These are phyloP conservation scores for Cairina moschata DNA, from an alignment of 2,113 vertebrate species.

Conservation along the genomic window DNA sequence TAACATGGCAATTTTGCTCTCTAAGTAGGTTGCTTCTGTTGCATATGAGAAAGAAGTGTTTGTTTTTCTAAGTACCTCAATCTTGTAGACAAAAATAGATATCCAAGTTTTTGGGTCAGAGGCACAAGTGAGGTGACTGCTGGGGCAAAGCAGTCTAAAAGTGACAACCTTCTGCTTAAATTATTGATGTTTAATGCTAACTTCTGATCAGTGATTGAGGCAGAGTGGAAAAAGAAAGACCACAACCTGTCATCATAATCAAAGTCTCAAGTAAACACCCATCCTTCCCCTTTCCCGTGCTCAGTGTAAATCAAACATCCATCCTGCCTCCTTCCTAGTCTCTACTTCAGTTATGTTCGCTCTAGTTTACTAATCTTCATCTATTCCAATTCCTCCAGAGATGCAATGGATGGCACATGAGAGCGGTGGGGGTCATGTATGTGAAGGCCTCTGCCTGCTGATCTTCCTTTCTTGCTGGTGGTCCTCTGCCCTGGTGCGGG, in stretches of 20 bases:
- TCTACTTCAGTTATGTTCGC: neutral
- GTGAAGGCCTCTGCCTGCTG: neutral
- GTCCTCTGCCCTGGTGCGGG: neutral
- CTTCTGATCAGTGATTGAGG: neutral
- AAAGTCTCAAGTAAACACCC: neutral
- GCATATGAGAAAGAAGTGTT: neutral
- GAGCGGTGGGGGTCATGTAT: neutral
- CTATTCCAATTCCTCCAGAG: neutral
- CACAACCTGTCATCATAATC: neutral
- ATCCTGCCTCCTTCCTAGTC: neutral
- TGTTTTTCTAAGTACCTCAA: neutral
- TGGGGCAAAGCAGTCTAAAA: neutral
- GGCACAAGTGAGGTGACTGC: neutral
- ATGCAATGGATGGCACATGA: fast-evolving
- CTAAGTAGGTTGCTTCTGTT: neutral
- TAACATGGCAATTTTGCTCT: neutral
- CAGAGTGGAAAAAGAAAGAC: neutral
- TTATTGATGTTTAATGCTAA: neutral
- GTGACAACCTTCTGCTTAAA: neutral
- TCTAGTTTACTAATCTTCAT: neutral
- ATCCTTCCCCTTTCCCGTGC: neutral
- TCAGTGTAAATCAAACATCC: neutral
- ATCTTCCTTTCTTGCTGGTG: neutral
- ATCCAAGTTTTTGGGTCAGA: neutral
- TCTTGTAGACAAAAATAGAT: neutral